Percentiles rank a stretch among this genome's conserved stretches.
Conservation (phyloP, 2,113 vertebrate genomes). For the Thalassarche chlororhynchos region DNA sequence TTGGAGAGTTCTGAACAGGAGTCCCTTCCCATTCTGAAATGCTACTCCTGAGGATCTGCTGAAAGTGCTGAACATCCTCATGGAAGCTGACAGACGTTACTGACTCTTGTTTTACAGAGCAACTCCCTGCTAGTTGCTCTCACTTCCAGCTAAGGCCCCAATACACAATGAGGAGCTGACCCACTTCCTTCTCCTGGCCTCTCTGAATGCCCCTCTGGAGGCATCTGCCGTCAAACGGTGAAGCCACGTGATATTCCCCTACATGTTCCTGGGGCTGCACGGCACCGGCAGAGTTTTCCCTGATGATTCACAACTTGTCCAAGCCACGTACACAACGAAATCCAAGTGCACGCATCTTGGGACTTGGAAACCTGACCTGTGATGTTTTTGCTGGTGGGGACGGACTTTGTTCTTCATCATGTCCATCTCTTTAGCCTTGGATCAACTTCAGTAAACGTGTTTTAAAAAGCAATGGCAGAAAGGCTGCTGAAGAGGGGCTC, state of each 20-base stretch:
- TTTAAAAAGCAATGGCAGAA: background rate
- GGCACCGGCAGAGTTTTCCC: background rate
- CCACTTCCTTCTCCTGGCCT: background rate
- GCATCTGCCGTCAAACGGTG: background rate
- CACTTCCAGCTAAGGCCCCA: background rate
- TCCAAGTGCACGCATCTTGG: background rate
- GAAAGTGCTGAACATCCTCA: background rate
- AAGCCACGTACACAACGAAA: background rate
- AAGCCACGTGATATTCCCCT: background rate
- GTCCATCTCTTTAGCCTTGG: background rate
- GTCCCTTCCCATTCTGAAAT: background rate
- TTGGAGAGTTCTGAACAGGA: background rate
- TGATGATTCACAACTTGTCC: background rate
- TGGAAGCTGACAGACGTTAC: background rate
- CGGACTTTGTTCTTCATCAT: background rate
- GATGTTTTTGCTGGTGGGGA: background rate
- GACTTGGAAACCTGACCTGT: background rate
- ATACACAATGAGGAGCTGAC: background rate
- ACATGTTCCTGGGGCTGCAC: accelerated
- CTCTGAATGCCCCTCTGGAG: background rate
- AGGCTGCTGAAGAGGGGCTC: background rate
- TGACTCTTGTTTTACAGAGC: background rate
- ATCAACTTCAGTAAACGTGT: background rate
- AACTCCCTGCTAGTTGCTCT: background rate
- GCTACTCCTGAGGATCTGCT: background rate